Base-by-base conservation (phyloP, 1,140 invertebrate species). In the Cephus cinctus region DNA sequence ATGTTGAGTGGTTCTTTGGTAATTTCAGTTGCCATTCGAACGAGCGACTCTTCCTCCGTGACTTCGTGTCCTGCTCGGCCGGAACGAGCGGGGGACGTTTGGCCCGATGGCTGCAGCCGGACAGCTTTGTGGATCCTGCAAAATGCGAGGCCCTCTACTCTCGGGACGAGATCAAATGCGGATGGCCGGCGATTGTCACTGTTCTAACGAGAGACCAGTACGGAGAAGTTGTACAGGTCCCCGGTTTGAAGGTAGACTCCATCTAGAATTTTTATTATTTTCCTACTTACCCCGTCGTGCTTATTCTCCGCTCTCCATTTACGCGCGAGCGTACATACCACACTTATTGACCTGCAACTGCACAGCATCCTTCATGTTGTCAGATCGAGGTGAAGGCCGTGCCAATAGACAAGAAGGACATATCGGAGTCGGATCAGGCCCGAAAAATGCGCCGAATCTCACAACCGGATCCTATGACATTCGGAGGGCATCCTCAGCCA, bases 61-160 rank as follows among this genome's bases (percentile, higher is more conserved):
- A 98, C 71, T 94, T 98, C 61, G 91, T 98, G 12, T 81, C 84
- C 5, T 92, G 92, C 47, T 84, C 86, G 0, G 81, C 87, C 8
- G 90, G 89, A 2, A 94, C 93, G 0, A 92, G 91, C 52, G 95
- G 95, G 1, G 94, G 93, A 20, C 81, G 94, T 42, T 75, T 98
- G 41, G 93, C 94, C 1, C 86, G 90, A 70, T 98, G 95, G 94
- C 72, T 98, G 25, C 92, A 97, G 64, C 93, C 94, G 1, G 92
- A 95, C 61, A 88, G 94, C 6, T 89, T 89, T 45, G 86, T 98
- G 1, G 95, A 97, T 77, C 90, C 94, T 2, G 77, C 84, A 45
- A 84, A 86, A 64, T 97, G 92, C 75, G 87, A 94, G 69, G 82
- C 95, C 25, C 76, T 89, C 42, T 86, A 87, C 61, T 86, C 86